phyloP scores from a whole-genome alignment of 1,140 invertebrate genomes.

The Trinorchestia longiramus region DNA sequence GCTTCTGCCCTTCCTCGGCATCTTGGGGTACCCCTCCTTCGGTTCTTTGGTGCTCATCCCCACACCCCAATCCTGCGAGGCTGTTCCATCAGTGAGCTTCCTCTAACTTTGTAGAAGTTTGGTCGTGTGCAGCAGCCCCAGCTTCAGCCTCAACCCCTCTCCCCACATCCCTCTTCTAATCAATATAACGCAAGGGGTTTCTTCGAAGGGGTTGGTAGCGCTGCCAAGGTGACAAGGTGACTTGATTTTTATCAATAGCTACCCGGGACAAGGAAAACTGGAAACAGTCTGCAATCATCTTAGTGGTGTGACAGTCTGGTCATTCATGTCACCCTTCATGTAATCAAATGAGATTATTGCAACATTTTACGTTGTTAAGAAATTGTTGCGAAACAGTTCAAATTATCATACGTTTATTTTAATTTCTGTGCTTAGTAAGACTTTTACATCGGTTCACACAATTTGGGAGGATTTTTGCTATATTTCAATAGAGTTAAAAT shows the following conservation, averaged over 20 bases:
- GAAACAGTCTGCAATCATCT: background rate
- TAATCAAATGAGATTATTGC: too few relatives aligned
- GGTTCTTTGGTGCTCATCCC: constrained; percentile 24
- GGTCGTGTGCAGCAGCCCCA: constrained; percentile 68
- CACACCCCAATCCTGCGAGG: constrained; percentile 57
- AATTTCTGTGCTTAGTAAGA: too few relatives aligned
- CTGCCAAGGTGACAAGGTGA: background rate
- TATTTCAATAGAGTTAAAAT: too few relatives aligned
- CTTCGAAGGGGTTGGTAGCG: constrained; percentile 47
- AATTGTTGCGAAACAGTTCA: too few relatives aligned
- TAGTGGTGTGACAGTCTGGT: too few relatives aligned
- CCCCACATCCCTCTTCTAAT: constrained; percentile 70
- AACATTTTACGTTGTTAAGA: too few relatives aligned
- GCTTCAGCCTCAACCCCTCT: constrained; percentile 71
- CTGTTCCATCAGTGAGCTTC: constrained; percentile 61
- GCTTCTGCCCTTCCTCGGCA: background rate
- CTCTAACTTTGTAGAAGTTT: constrained; percentile 68
- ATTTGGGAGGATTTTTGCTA: too few relatives aligned
- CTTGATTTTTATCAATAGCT: background rate
- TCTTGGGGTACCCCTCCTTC: constrained; percentile 34
- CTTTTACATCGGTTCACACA: too few relatives aligned
- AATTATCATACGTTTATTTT: too few relatives aligned
- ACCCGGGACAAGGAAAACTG: background rate
- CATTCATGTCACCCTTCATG: too few relatives aligned
- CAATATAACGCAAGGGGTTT: constrained; percentile 40